Base-by-base conservation (phyloP, 2,113 vertebrate genomes). In the Phalacrocorax carbo region DNA sequence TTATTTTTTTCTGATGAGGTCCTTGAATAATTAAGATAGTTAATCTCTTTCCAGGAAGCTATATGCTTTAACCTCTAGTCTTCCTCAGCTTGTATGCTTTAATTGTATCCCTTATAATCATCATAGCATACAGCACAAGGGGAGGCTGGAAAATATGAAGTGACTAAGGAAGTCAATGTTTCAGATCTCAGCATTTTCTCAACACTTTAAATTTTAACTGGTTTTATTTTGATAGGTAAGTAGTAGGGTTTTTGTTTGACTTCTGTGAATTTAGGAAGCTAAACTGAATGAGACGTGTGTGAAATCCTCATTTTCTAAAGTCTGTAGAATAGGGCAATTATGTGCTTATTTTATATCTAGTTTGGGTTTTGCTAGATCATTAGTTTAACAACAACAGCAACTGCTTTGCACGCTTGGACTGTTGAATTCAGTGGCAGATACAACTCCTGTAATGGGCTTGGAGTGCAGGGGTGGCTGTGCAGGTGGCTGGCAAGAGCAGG, bases 21-120 rank as follows among this genome's bases (percentile, higher is more conserved):
- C 57, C 40, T 64, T 73, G n/a, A 86, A 72, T 79, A 89, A 94
- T 94, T 94, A 86, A 82, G 86, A 29, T 61, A 65, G 40, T 88
- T 95, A 96, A 96, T 97, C 91, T 94, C 90, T 69, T 96, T 84
- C 73, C 57, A 91, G 88, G 91, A 93, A 84, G 29, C 32, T 84
- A 91, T 88, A 91, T 94, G 25, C 60, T 94, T 94, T 86, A 71
- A 86, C 22, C 89, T 76, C n/a, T 84, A 85, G 88, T 66, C 80
- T 94, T 89, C 25, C 65, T 96, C 15, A 72, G 80, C 29, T 91
- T 52, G 19, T 61, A 57, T 84, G 40, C 69, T 94, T 71, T 94
- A 96, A 94, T 95, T 96, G 62, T 85, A 61, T 92, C 57, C 52
- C 8, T 92, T 88, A 54, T 92, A 95, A 91, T 94, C 48, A 86